Conservation (phyloP, 2,888 invertebrate genomes). For the Conus canariensis region DNA sequence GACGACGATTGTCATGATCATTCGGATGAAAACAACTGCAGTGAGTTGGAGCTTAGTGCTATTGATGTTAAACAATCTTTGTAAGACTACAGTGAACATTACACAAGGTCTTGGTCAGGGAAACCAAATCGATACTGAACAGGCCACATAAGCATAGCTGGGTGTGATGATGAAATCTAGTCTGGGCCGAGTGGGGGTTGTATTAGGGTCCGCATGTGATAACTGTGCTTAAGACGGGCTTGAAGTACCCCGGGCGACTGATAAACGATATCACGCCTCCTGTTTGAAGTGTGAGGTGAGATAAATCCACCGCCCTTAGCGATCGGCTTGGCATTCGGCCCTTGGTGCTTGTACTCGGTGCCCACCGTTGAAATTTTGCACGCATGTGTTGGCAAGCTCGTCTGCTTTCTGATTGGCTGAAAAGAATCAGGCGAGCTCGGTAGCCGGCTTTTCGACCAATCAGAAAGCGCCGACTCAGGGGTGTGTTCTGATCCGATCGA, state of each 20-base stretch:
- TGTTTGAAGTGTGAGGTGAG: neutral
- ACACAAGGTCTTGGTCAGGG: neutral
- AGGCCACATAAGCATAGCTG: neutral
- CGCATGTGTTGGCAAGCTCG: conserved; percentile 24
- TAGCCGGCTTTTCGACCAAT: conserved; percentile 43
- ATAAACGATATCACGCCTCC: conserved; percentile 2
- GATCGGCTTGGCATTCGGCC: conserved; percentile 30
- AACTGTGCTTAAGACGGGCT: neutral
- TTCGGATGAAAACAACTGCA: conserved; percentile 47
- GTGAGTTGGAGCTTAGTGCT: conserved; percentile 39
- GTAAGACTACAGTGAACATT: no score
- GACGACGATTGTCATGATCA: conserved; percentile 48
- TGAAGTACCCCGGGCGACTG: neutral
- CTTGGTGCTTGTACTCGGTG: conserved; percentile 30
- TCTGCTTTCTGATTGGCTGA: conserved; percentile 45
- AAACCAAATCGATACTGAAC: neutral
- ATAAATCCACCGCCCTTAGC: conserved; percentile 26
- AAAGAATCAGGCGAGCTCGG: conserved; percentile 46
- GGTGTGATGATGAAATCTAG: conserved; percentile 18
- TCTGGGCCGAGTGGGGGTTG: neutral
- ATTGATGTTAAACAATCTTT: no score
- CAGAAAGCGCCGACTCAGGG: conserved; percentile 32
- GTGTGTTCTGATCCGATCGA: conserved; percentile 35
- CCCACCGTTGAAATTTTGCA: conserved; percentile 35
- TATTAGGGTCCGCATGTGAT: neutral